phyloP scores from a whole-genome alignment of 2,113 vertebrate species.

The Etia nguti region DNA sequence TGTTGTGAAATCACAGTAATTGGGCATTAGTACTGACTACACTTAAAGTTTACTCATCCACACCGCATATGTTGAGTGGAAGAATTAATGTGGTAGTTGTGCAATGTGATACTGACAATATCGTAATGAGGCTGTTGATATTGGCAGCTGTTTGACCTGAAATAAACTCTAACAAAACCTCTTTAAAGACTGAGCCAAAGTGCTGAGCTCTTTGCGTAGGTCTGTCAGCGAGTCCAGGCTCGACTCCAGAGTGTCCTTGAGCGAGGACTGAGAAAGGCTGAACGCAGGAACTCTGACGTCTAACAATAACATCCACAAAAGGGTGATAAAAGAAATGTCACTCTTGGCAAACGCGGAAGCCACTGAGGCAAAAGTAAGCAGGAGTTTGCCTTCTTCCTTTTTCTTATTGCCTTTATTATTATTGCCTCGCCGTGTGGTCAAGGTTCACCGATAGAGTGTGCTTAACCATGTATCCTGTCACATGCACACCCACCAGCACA shows the following conservation, averaged over 20 bases:
- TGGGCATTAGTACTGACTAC: background rate
- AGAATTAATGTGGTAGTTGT: constrained; percentile 8
- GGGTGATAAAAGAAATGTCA: constrained; percentile 51
- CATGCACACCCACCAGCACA: constrained; percentile 57
- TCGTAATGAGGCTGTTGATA: constrained; percentile 39
- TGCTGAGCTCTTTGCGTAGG: constrained; percentile 22
- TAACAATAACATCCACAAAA: constrained; percentile 41
- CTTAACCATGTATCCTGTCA: constrained; percentile 50
- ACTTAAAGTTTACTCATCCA: background rate
- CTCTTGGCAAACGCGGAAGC: constrained; percentile 40
- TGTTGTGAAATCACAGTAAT: background rate
- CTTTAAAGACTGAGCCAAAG: constrained; percentile 17
- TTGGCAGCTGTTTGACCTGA: constrained; percentile 41
- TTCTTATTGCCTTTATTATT: constrained; percentile 64
- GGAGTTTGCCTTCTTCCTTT: constrained; percentile 44
- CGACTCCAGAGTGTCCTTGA: background rate
- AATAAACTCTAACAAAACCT: constrained; percentile 13
- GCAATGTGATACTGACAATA: constrained; percentile 17
- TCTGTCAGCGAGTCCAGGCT: constrained; percentile 37
- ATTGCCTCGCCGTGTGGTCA: constrained; percentile 53
- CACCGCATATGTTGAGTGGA: background rate
- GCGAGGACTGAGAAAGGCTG: background rate
- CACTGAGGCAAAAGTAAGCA: constrained; percentile 43
- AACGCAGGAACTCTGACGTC: constrained; percentile 12
- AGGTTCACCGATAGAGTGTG: constrained; percentile 63